Evolutionary conservation across 1,140 invertebrate species (phyloP), one percentile per base, ranked within the genome.

Genomic region (Matsumurasca onukii): DNA sequence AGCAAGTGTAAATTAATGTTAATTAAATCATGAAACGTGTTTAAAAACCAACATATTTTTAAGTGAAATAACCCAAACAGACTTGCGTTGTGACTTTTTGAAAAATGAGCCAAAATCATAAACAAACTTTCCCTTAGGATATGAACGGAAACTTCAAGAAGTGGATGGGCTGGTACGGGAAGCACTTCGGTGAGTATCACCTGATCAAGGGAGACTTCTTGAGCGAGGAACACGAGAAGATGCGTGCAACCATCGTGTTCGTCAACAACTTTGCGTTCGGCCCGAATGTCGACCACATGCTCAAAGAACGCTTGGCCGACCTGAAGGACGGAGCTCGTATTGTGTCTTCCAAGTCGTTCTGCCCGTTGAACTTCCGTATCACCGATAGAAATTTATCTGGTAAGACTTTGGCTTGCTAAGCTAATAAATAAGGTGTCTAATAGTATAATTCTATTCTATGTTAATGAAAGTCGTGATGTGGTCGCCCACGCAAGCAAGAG

Each of bases 181-280:
- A 98, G 78, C 90, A 89, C 73, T 93, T 88, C 78, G 91, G 93
- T 68, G 90, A 97, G 45, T 98, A 96, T 81, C 86, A 92, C 78
- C 84, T 98, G 69, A 88, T 97, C 52, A 95, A 94, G 77, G 96
- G 95, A 9, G 96, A 99, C 79, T 98, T 99, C 81, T 83, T 99
- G 69, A 87, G 88, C 70, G 91, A 95, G 73, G 90, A 95, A 76
- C 91, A 95, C 80, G 95, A 98, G 78, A 94, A 91, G 78, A 94
- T 92, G 71, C 88, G 88, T 72, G 91, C 96, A 3, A 92, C 94
- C 39, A 92, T 98, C 75, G 94, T 98, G 52, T 99, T 99, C 84
- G 96, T 98, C 2, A 99, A 99, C 82, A 99, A 99, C 84, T 98
- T 97, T 84, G 96, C 97, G 45, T 98, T 99, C 80, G 97, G 97